These are phyloP conservation scores for Ciconia maguari DNA, from an alignment of 2,113 vertebrate genomes.

Conservation along the genomic window DNA sequence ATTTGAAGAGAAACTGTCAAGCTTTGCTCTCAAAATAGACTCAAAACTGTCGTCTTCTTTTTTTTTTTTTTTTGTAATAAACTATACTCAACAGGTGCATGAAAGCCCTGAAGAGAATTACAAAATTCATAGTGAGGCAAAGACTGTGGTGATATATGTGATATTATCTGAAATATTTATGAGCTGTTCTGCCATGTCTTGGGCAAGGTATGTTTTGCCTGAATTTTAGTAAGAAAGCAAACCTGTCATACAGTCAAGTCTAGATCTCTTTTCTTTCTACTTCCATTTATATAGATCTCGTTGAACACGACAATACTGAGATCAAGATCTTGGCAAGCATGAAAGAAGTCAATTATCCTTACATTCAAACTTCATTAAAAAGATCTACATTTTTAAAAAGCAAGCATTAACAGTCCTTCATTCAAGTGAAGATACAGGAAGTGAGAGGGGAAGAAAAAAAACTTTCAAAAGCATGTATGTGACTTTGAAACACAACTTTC, in stretches of 20 bases:
- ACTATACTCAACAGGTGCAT: conserved; percentile 12
- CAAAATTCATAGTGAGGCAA: background rate
- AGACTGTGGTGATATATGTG: background rate
- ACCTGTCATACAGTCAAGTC: background rate
- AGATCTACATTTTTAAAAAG: background rate
- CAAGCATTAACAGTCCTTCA: background rate
- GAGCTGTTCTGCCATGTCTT: conserved; percentile 8
- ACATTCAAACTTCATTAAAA: conserved; percentile 8
- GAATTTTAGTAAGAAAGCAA: background rate
- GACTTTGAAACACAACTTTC: background rate
- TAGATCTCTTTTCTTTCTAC: background rate
- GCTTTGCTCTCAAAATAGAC: conserved; percentile 58
- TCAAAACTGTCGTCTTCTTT: background rate
- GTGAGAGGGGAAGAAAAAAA: background rate
- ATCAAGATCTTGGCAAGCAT: background rate
- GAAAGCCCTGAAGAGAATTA: conserved; percentile 14
- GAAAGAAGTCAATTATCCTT: background rate
- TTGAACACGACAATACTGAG: background rate
- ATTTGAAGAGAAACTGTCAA: conserved; percentile 55
- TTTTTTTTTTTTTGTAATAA: background rate
- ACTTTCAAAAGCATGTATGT: rapidly evolving
- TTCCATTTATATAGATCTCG: background rate
- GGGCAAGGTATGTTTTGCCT: background rate
- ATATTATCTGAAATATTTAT: conserved; percentile 10
- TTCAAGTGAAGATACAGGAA: background rate